Conservation (phyloP, 2,113 vertebrate species). For the Phaethornis superciliosus region DNA sequence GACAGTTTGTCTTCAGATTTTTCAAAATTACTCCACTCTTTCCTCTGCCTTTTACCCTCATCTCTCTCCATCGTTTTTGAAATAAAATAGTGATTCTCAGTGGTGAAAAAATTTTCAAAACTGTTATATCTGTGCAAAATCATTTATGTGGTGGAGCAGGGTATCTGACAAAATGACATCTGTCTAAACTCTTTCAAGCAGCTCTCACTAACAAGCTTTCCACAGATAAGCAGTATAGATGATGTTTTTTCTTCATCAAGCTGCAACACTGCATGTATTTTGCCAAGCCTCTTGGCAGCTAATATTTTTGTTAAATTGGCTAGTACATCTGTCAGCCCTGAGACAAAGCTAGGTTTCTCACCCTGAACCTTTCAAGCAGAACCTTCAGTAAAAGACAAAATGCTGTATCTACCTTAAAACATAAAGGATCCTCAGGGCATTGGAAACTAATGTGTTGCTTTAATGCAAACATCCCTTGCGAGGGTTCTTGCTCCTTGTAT, state of each 20-base stretch:
- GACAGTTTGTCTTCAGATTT: not conserved
- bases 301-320: constrained; percentile 63
- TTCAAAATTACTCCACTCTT: not conserved
- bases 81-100: not conserved
- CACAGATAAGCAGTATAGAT: constrained; percentile 6
- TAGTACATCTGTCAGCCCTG: constrained; percentile 58
- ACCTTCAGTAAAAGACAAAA: constrained; percentile 64
- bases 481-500: constrained; percentile 13
- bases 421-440: constrained; percentile 65
- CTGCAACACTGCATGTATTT: not conserved
- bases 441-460: constrained; percentile 64
- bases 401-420: constrained; percentile 52
- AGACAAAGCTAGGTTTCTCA: constrained; percentile 56
- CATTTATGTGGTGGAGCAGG: not conserved
- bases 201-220: constrained; percentile 18
- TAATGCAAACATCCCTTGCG: constrained; percentile 68
- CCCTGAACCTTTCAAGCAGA: constrained; percentile 63
- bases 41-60: not conserved
- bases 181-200: not conserved
- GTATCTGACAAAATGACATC: constrained; percentile 11
- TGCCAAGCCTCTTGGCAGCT: constrained; percentile 53
- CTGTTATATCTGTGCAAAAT: not conserved
- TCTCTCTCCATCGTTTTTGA: not conserved
- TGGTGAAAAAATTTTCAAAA: not conserved
- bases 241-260: constrained; percentile 22